Evolutionary conservation across 2,797 vertebrate genomes (phyloP), one percentile per base, ranked within the genome.

Genomic region (Hybognathus amarus): DNA sequence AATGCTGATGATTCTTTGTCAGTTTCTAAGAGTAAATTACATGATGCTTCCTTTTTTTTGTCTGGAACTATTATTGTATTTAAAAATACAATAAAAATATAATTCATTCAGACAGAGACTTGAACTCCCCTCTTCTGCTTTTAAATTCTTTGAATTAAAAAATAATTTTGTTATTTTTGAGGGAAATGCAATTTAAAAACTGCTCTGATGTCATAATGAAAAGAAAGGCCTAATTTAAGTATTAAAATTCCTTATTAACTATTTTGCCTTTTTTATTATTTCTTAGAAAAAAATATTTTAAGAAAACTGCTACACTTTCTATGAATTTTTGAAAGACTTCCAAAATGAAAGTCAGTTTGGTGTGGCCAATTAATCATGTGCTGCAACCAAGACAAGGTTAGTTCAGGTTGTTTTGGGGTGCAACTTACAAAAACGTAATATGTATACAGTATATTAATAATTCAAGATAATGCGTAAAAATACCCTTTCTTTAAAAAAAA

Each of bases 31-130:
- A 24, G 69, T 74, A 54, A 54, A 77, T 77, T 22, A 42, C 67
- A 15, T 15, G 6, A n/a, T 3, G 5, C 7, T 18, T 40, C 68
- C 2, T 22, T 54, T 54, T 54, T 56, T 73, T 95, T 94, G 95
- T 94, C 93, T 95, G 95, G 33, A 67, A 20, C 3, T 66, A 33
- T 67, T 52, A 5, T 36, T 52, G 17, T 13, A 74, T 54, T 36
- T 0, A 2, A 56, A 73, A 54, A 52, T 36, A 5, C 59, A 71
- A 71, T 18, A 22, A 33, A 52, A 6, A 52, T 13, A 18, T 47
- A 73, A 22, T 36, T n/a, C 1, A 36, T 36, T 33, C 10, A 74
- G 2, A 36, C 27, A 54, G 50, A 22, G 10, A 74, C 71, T 74
- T 74, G 6, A 54, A 36, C 54, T 22, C 6, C 33, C 6, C 0